Evolutionary conservation across 2,797 vertebrate species (phyloP), one percentile per base, ranked within the genome.

Genomic region (Lutjanus argentimaculatus): DNA sequence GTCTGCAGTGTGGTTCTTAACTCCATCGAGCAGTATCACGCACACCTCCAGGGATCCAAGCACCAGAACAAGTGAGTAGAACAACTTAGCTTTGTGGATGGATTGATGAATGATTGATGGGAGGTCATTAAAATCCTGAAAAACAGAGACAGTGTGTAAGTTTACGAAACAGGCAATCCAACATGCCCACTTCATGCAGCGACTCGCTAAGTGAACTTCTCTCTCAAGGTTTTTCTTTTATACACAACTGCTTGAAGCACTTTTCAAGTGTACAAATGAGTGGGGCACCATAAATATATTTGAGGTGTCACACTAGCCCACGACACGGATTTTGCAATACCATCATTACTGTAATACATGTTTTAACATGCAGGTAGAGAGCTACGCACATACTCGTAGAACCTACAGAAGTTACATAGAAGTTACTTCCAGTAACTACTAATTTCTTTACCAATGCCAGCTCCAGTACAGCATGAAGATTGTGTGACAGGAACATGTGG

Each of bases 21-120:
- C 92, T 97, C 96, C 77, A 96, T 97, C 16, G 96, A 97, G 88
- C 96, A 97, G 94, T 97, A 96, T 91, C 95, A 97, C 21, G 96
- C 96, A 87, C 96, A 97, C 86, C 95, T 97, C 88, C 96, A 97
- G 94, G 96, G 96, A 82, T 97, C 95, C 89, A 96, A 96, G 90
- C 96, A 97, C 92, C 96, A 97, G 93, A 97, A 96, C 94, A 97
- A 97, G 96, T 97, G 78, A 92, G 93, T 92, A 68, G 30, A 62
- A 55, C 19, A 58, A 68, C 52, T 15, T 61, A 63, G 21, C 10
- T 4, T 43, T 21, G 3, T 49, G 42, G 17, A 42, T 53, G 45
- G n/a, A 65, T 42, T 57, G 17, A 72, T 14, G n/a, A 43, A 40
- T n/a, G 72, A 51, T 19, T 13, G 48, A 52, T 40, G 48, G 30